A percentile compares a stretch with the other conserved stretches of the same genome.
Conservation (phyloP, 2,113 vertebrate species). For the Pluvialis apricaria region DNA sequence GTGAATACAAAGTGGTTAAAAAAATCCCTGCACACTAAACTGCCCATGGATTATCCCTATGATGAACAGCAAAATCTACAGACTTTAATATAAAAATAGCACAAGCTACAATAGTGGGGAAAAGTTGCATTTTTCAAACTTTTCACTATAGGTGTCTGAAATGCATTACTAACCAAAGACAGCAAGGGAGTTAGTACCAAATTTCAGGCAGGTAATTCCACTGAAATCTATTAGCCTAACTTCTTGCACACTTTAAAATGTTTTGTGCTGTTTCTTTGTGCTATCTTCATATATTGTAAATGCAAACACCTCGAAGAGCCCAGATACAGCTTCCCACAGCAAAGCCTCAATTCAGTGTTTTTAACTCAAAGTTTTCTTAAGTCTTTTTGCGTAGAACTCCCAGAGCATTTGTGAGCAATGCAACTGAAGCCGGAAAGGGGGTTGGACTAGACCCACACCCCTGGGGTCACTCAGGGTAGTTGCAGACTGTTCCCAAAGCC, state of each 20-base stretch:
- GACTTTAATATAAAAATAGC: background rate
- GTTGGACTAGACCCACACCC: no score
- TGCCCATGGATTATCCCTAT: background rate
- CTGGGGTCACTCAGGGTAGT: no score
- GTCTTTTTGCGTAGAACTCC: background rate
- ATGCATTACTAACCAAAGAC: background rate
- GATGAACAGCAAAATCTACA: background rate
- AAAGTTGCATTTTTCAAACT: background rate
- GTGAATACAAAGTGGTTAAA: background rate
- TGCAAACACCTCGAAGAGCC: background rate
- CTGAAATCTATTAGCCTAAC: background rate
- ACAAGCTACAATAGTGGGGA: background rate
- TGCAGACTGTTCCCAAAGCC: background rate
- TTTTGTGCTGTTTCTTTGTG: background rate
- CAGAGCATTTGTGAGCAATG: background rate
- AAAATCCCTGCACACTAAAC: background rate
- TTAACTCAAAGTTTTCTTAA: background rate
- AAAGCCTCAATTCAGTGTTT: background rate
- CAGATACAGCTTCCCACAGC: background rate
- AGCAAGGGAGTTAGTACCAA: background rate
- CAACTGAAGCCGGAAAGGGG: background rate
- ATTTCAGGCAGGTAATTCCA: background rate
- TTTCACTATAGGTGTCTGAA: background rate
- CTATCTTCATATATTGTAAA: background rate
- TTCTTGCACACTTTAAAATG: background rate